These are phyloP conservation scores for Holacanthus passer DNA, from an alignment of 2,113 vertebrate genomes.

Conservation along the genomic window DNA sequence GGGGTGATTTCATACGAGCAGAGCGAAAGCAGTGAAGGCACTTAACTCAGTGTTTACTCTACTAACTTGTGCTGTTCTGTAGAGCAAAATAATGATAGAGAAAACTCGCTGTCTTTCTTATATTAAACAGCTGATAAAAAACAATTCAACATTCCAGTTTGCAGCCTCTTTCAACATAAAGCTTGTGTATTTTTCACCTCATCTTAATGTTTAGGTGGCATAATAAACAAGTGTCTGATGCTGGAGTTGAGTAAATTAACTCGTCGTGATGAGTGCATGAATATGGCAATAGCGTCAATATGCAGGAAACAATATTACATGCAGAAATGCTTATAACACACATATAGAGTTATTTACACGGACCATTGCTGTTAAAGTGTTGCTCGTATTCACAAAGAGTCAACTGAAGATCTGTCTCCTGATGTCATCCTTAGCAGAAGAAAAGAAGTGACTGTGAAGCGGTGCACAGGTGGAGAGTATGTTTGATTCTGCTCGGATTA, in stretches of 20 bases:
- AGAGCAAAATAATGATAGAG: background rate
- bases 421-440: background rate
- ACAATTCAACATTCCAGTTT: background rate
- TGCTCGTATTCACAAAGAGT: background rate
- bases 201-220: constrained; percentile 8
- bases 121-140: constrained; percentile 11
- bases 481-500: background rate
- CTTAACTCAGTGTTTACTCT: constrained; percentile 46
- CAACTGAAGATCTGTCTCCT: background rate
- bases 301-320: background rate
- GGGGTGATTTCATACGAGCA: constrained; percentile 65
- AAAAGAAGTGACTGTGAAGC: background rate
- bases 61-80: constrained; percentile 28
- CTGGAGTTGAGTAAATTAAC: constrained; percentile 4
- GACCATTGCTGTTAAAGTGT: background rate
- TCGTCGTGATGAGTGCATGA: constrained; percentile 1
- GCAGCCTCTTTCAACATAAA: background rate
- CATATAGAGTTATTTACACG: background rate
- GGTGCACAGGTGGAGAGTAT: background rate
- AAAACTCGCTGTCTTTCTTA: background rate
- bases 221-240: constrained; percentile 1
- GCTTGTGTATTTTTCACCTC: constrained; percentile 1
- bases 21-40: constrained; percentile 45
- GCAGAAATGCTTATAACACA: background rate
- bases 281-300: background rate